Evolutionary conservation across 2,888 invertebrate species (phyloP).

Genomic region (Ctena decussata): DNA sequence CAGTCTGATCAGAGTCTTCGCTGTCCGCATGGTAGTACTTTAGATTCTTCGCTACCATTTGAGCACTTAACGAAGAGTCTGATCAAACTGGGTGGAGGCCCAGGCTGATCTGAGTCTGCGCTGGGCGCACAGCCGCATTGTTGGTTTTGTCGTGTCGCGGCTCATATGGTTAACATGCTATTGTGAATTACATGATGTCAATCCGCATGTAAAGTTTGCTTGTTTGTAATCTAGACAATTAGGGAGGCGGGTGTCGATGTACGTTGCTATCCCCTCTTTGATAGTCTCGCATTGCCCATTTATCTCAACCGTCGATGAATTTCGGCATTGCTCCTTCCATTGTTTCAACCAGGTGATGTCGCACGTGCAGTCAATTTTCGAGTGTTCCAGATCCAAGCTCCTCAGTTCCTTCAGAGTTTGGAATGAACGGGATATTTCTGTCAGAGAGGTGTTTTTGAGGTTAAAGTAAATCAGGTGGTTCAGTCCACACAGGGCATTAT

Average conservation of each 20-base stretch:
- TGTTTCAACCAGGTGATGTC: conserved; percentile 66
- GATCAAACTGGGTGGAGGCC: too few species aligned
- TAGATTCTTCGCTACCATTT: too few species aligned
- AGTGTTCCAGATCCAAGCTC: conserved; percentile 41
- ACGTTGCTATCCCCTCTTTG: conserved; percentile 40
- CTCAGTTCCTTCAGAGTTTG: conserved; percentile 42
- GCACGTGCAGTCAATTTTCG: conserved; percentile 70
- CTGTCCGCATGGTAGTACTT: too few species aligned
- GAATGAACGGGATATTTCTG: conserved; percentile 53
- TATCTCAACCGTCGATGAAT: background rate
- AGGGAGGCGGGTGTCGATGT: conserved; percentile 47
- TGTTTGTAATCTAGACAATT: conserved; percentile 38
- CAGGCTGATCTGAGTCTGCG: too few species aligned
- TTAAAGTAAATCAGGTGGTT: conserved; percentile 41
- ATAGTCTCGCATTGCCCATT: conserved; percentile 65
- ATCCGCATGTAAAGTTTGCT: background rate
- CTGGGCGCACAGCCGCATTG: too few species aligned
- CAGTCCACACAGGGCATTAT: conserved; percentile 59
- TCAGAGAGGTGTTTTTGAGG: conserved; percentile 56
- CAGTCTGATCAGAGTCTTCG: too few species aligned
- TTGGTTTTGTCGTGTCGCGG: too few species aligned
- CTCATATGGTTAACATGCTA: too few species aligned
- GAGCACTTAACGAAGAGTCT: too few species aligned
- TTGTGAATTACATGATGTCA: background rate
- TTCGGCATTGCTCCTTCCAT: conserved; percentile 37